Percentiles rank a stretch among this genome's conserved stretches.
Conservation (phyloP, 2,888 invertebrate species). For the Eupeodes luniger region DNA sequence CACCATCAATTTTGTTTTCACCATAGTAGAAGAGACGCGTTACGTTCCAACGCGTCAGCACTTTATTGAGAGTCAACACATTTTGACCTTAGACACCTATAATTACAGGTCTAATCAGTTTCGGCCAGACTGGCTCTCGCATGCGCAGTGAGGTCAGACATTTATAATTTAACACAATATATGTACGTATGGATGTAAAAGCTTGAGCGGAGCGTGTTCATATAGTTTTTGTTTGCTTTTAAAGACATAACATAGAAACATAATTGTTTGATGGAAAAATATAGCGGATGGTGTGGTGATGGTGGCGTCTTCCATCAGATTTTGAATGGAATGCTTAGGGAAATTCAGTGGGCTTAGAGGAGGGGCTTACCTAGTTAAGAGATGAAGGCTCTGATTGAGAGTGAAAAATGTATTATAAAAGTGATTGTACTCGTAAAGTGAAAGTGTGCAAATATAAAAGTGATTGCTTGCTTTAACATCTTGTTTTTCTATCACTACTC, state of each 20-base stretch:
- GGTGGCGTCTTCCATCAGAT: background rate
- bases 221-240: background rate
- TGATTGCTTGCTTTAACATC: slow-evolving; percentile 24
- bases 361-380: slow-evolving; percentile 14
- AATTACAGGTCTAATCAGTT: slow-evolving; percentile 75
- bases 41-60: slow-evolving; percentile 68
- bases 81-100: slow-evolving; percentile 76
- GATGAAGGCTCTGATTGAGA: slow-evolving; percentile 62
- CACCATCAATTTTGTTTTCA: slow-evolving; percentile 71
- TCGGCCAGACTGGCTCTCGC: slow-evolving; percentile 21
- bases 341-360: slow-evolving; percentile 9
- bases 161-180: slow-evolving; percentile 48
- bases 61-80: slow-evolving; percentile 73
- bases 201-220: background rate
- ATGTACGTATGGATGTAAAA: slow-evolving; percentile 5
- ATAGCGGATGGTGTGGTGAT: slow-evolving; percentile 22
- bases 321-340: background rate
- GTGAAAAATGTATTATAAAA: slow-evolving; percentile 63
- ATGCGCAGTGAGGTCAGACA: slow-evolving; percentile 54
- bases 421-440: slow-evolving; percentile 53
- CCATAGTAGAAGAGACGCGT: slow-evolving; percentile 29
- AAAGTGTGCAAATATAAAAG: slow-evolving; percentile 55
- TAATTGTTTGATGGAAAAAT: slow-evolving; percentile 48
- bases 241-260: slow-evolving; percentile 53
- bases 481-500: background rate